Percentiles rank a stretch among this genome's conserved stretches.
Evolutionary conservation across 2,113 vertebrate genomes (phyloP).

Genomic region (Thunnus thynnus): DNA sequence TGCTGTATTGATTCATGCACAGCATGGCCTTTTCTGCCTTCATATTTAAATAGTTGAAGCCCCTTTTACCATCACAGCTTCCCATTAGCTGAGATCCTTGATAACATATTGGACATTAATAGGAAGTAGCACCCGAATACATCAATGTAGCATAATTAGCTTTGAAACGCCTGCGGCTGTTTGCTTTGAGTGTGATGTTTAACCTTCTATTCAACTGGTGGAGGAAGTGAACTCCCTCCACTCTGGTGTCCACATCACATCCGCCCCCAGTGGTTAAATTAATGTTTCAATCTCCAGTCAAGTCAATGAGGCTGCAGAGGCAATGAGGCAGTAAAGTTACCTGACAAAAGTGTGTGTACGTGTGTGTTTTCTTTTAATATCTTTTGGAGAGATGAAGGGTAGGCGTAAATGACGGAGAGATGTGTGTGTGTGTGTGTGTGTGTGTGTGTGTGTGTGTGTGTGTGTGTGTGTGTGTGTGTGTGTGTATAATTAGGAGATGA

Average conservation of each 20-base stretch:
- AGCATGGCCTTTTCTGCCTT: background rate
- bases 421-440: background rate
- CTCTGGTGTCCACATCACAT: constrained; percentile 17
- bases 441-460: background rate
- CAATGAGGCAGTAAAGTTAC: constrained; percentile 1
- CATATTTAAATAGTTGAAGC: background rate
- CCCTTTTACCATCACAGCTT: constrained; percentile 12
- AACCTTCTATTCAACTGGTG: background rate
- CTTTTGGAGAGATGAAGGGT: background rate
- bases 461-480: background rate
- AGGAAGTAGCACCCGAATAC: constrained; percentile 12
- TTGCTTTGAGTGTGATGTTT: constrained; percentile 30
- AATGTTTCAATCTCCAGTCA: constrained; percentile 21
- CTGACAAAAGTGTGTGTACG: background rate
- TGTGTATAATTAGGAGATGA: constrained; percentile 17
- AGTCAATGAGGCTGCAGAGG: constrained; percentile 19
- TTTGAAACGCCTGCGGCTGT: constrained; percentile 33
- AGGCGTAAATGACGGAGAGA: background rate
- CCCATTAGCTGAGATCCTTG: constrained; percentile 14
- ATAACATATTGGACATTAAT: constrained; percentile 37
- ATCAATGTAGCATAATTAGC: constrained; percentile 45
- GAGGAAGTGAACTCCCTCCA: constrained; percentile 21
- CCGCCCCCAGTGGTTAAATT: background rate
- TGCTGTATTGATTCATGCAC: background rate
- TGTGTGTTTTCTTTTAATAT: background rate